phyloP scores from a whole-genome alignment of 2,797 vertebrate species.

The Sus cebifrons region DNA sequence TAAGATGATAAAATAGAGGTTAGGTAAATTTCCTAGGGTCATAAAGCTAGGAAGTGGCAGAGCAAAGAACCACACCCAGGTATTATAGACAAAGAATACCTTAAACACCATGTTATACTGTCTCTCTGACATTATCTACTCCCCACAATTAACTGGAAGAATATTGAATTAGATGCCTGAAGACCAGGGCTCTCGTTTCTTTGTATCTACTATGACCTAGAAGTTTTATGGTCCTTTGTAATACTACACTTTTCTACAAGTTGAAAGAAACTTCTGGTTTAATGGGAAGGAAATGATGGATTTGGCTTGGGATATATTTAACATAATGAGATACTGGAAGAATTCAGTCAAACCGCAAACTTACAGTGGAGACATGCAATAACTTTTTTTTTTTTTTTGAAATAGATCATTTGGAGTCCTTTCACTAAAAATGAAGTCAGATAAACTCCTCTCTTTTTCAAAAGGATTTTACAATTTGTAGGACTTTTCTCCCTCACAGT shows the following conservation, averaged over 20 bases:
- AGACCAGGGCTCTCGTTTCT: not conserved
- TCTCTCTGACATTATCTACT: not conserved
- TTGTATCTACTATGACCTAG: conserved; percentile 8
- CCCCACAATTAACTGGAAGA: not conserved
- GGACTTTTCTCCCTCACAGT: not conserved
- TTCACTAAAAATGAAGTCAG: conserved; percentile 10
- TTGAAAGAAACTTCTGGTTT: not conserved
- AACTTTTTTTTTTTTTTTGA: not conserved
- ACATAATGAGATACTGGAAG: not conserved
- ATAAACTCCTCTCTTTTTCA: not conserved
- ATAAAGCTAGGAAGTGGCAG: not conserved
- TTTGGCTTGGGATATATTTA: not conserved
- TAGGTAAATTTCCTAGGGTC: not conserved
- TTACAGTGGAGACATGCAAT: not conserved
- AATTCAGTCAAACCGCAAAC: not conserved
- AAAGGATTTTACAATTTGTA: not conserved
- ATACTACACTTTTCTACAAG: not conserved
- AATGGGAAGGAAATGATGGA: not conserved
- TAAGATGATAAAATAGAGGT: not conserved
- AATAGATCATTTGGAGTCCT: not conserved
- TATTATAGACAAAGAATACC: conserved; percentile 18
- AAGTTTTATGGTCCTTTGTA: conserved; percentile 5
- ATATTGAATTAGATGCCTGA: conserved; percentile 51
- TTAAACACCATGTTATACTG: not conserved
- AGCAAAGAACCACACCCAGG: not conserved